A percentile compares a stretch with the other conserved stretches of the same genome.
phyloP scores from a whole-genome alignment of 1,140 invertebrate species.

The Brachionus manjavacas region DNA sequence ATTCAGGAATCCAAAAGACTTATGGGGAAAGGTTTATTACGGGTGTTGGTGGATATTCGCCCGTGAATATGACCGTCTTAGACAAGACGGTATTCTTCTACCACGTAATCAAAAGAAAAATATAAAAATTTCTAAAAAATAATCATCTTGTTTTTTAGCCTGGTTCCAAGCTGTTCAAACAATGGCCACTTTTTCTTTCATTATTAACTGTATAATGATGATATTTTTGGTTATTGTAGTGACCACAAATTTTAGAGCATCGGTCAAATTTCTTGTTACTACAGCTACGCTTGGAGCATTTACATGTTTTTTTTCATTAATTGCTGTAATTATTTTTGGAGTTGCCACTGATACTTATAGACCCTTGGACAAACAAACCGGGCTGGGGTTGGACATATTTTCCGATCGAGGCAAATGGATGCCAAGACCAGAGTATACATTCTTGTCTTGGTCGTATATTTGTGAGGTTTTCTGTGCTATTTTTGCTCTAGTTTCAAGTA shows the following conservation, averaged over 20 bases:
- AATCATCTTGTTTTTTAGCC: not conserved
- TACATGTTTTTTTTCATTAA: conserved; percentile 5
- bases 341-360: conserved; percentile 20
- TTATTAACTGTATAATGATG: conserved; percentile 10
- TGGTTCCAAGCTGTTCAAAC: conserved; percentile 42
- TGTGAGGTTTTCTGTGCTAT: conserved; percentile 33
- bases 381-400: conserved; percentile 18
- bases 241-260: conserved; percentile 24
- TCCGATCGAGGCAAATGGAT: conserved; percentile 42
- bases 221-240: not conserved
- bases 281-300: conserved; percentile 30
- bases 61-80: conserved; percentile 42
- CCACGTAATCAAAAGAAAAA: conserved; percentile 15
- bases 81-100: conserved; percentile 27
- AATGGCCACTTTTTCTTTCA: conserved; percentile 35
- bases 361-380: conserved; percentile 21
- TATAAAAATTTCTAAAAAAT: not conserved
- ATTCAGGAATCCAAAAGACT: conserved; percentile 43
- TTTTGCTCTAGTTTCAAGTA: conserved; percentile 28
- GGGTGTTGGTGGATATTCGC: conserved; percentile 47
- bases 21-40: conserved; percentile 44
- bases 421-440: conserved; percentile 41
- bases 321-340: conserved; percentile 36
- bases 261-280: conserved; percentile 16
- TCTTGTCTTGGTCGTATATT: conserved; percentile 41